phyloP scores from a whole-genome alignment of 2,888 invertebrate genomes.

The Microdon myrmicae region DNA sequence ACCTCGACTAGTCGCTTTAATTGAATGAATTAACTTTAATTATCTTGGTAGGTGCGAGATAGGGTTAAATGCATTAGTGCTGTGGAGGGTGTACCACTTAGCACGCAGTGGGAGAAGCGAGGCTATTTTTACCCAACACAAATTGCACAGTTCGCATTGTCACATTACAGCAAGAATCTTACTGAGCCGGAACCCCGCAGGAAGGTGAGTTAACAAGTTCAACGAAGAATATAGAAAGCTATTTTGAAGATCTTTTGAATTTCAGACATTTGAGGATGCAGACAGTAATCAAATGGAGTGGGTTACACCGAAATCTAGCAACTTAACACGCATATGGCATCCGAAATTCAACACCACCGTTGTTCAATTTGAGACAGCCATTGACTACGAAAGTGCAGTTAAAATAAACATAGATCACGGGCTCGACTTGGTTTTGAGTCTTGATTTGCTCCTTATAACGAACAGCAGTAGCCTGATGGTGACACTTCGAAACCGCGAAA shows the following conservation, averaged over 20 bases:
- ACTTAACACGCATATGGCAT: slow-evolving; percentile 73
- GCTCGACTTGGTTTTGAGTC: slow-evolving; percentile 79
- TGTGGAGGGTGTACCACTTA: slow-evolving; percentile 91
- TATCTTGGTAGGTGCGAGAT: slow-evolving; percentile 73
- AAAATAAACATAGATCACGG: slow-evolving; percentile 75
- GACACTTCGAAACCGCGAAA: slow-evolving; percentile 80
- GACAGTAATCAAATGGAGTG: slow-evolving; percentile 76
- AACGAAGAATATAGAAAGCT: background rate
- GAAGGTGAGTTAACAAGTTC: slow-evolving; percentile 61
- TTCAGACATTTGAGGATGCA: slow-evolving; percentile 76
- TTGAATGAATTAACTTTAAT: background rate
- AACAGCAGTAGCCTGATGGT: slow-evolving; percentile 84
- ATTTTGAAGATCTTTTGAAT: background rate
- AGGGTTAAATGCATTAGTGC: slow-evolving; percentile 96
- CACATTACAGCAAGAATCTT: slow-evolving; percentile 95
- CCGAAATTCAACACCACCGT: slow-evolving; percentile 71
- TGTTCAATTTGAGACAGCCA: slow-evolving; percentile 79
- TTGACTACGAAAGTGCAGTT: slow-evolving; percentile 76
- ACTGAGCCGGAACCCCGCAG: slow-evolving; percentile 84
- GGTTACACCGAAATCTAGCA: slow-evolving; percentile 78
- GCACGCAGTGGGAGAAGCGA: slow-evolving; percentile 95
- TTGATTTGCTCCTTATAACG: slow-evolving; percentile 77
- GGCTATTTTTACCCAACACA: slow-evolving; percentile 99
- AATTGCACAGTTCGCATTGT: slow-evolving; percentile 96
- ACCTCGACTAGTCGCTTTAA: too few species aligned